These are phyloP conservation scores for Pterocles gutturalis DNA, from an alignment of 2,113 vertebrate genomes.

Conservation along the genomic window DNA sequence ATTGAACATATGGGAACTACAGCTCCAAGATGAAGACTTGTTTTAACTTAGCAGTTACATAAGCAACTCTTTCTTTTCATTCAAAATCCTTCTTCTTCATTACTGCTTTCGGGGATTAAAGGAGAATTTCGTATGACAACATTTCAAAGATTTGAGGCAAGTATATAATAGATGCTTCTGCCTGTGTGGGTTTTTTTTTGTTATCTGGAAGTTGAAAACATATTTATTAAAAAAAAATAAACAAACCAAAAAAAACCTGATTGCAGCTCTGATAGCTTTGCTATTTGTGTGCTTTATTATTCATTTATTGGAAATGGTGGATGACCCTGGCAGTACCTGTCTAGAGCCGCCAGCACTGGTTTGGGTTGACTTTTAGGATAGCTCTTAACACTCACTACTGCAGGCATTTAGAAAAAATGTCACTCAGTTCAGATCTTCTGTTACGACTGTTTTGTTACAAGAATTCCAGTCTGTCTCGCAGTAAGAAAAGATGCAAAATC, in stretches of 20 bases:
- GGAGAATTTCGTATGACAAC: constrained; percentile 99
- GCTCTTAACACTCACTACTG: neutral
- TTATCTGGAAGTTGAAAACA: neutral
- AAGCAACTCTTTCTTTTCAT: constrained; percentile 51
- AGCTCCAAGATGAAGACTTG: neutral
- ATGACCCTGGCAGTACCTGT: neutral
- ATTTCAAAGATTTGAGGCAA: constrained; percentile 99
- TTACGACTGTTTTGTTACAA: neutral
- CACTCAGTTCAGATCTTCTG: neutral
- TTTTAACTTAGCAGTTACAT: neutral
- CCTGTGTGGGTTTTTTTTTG: neutral
- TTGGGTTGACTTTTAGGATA: neutral
- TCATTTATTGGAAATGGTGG: neutral
- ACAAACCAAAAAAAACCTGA: neutral
- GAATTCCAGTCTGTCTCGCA: neutral
- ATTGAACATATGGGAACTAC: neutral
- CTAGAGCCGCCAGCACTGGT: neutral
- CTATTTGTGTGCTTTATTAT: neutral
- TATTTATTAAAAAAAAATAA: neutral
- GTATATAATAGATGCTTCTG: constrained; percentile 74
- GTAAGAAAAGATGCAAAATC: neutral
- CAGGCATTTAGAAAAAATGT: neutral
- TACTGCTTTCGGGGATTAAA: constrained; percentile 91
- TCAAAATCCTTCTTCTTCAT: constrained; percentile 83
- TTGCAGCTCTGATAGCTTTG: neutral